A percentile compares a stretch with the other conserved stretches of the same genome.
Conservation (phyloP, 2,888 invertebrate genomes). For the Hedya salicella region DNA sequence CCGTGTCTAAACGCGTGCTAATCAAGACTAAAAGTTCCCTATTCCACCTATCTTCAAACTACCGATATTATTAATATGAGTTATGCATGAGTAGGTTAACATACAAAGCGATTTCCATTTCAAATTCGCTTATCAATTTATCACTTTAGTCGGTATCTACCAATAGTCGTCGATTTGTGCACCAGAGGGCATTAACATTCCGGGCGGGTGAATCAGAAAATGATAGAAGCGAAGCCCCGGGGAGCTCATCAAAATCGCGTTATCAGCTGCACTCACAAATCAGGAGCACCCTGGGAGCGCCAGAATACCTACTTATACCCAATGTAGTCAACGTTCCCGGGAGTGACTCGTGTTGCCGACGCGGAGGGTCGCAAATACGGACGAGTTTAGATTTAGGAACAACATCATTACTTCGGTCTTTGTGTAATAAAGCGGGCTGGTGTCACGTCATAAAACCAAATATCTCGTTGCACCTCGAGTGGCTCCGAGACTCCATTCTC, state of each 20-base stretch:
- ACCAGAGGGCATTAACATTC: slow-evolving; percentile 43
- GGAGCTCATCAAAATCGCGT: slow-evolving; percentile 70
- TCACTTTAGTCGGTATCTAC: slow-evolving; percentile 37
- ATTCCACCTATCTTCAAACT: not conserved
- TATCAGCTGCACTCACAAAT: slow-evolving; percentile 64
- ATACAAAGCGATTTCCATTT: slow-evolving; percentile 16
- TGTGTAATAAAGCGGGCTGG: slow-evolving; percentile 58
- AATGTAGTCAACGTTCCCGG: slow-evolving; percentile 18
- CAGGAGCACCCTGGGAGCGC: slow-evolving; percentile 49
- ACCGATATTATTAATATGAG: not conserved
- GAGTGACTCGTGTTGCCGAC: slow-evolving; percentile 47
- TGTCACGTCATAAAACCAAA: slow-evolving; percentile 62
- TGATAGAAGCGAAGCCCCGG: slow-evolving; percentile 47
- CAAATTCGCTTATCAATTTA: slow-evolving; percentile 37
- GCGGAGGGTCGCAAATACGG: slow-evolving; percentile 37
- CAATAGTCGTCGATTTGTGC: slow-evolving; percentile 40
- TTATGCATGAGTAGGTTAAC: slow-evolving; percentile 11
- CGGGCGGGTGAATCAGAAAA: slow-evolving; percentile 44
- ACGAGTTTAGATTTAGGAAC: slow-evolving; percentile 45
- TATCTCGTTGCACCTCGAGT: slow-evolving; percentile 55
- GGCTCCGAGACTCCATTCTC: slow-evolving; percentile 40
- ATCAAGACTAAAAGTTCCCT: too few species aligned
- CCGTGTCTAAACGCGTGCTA: too few species aligned
- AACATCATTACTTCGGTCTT: slow-evolving; percentile 46
- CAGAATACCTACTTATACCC: slow-evolving; percentile 47